Percentiles rank a stretch among this genome's conserved stretches.
phyloP scores from a whole-genome alignment of 2,113 vertebrate species.

The Illadopsis cleaveri region DNA sequence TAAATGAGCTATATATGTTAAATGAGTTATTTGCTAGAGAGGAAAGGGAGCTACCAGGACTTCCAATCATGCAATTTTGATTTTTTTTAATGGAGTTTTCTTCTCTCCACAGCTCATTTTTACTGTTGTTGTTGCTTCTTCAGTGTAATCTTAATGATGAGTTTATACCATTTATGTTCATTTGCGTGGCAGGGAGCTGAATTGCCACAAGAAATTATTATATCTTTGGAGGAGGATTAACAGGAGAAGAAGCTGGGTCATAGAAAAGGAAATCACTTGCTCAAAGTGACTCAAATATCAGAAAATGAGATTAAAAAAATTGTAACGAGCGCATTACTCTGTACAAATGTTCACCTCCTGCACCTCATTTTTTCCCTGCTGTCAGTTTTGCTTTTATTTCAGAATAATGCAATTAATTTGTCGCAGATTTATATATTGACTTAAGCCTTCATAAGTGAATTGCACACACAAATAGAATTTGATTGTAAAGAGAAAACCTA shows the following conservation, averaged over 20 bases:
- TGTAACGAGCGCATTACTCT: not conserved
- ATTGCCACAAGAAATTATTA: not conserved
- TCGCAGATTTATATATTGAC: not conserved
- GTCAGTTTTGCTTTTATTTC: not conserved
- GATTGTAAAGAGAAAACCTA: not conserved
- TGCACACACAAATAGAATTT: not conserved
- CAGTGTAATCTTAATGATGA: not conserved
- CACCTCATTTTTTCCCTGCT: not conserved
- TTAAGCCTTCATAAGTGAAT: not conserved
- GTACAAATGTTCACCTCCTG: not conserved
- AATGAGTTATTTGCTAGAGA: not conserved
- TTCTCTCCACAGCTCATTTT: not conserved
- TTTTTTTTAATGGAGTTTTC: not conserved
- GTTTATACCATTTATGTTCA: not conserved
- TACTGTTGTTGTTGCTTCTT: not conserved
- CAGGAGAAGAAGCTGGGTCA: not conserved
- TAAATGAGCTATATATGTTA: not conserved
- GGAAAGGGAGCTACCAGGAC: not conserved
- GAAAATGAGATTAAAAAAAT: not conserved
- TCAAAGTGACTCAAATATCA: not conserved
- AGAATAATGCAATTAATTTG: not conserved
- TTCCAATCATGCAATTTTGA: not conserved
- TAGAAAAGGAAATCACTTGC: not conserved
- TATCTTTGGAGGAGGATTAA: not conserved
- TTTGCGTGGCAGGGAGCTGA: not conserved